Base-by-base conservation (phyloP, 37 sponge, comb jelly and placozoan genomes). In the Geodia barretti region DNA sequence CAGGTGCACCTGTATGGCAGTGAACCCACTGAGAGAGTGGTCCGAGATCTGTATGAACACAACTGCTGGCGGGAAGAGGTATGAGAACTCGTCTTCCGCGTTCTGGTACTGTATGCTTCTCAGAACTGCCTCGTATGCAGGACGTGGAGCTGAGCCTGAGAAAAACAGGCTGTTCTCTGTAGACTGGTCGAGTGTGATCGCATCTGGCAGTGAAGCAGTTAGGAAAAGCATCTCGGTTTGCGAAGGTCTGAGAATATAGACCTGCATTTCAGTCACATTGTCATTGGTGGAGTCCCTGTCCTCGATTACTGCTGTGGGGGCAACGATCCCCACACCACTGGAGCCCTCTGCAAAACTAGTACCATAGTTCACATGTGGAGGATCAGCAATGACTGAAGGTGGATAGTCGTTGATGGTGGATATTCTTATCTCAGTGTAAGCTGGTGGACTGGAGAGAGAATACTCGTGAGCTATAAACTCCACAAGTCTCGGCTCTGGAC, bases 321-420 rank as follows among this genome's bases (percentile, higher is more conserved):
- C 43, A 20, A 73, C 71, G 7, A 89, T 24, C n/a, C 24, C 59
- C 0, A 79, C 74, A 4, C 73, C 80, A 72, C 35, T 35, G 19
- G 69, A 26, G 20, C 66, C 73, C 34, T 82, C 80, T 19, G 36
- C 29, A 28, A 58, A 79, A 29, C 65, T 41, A 40, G 63, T 67
- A 17, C n/a, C 68, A 25, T 30, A 66, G 63, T 83, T 83, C 7
- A 62, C 60, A 19, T 14, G 24, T 26, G 80, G 80, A 59, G 80
- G 76, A 9, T 41, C 34, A 2, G 84, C 32, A 1, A 78, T 30
- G 25, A 78, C 63, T 21, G 72, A 62, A 24, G 92, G 92, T 43
- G 88, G 63, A 36, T 84, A 64, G 62, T 92, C 84, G 64, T 92
- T 87, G 80, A 75, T 38, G 25, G 81, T 81, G 42, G 67, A 47